A percentile compares a stretch with the other conserved stretches of the same genome.
phyloP scores from a whole-genome alignment of 1,140 invertebrate genomes.

The Arctopsyche grandis region DNA sequence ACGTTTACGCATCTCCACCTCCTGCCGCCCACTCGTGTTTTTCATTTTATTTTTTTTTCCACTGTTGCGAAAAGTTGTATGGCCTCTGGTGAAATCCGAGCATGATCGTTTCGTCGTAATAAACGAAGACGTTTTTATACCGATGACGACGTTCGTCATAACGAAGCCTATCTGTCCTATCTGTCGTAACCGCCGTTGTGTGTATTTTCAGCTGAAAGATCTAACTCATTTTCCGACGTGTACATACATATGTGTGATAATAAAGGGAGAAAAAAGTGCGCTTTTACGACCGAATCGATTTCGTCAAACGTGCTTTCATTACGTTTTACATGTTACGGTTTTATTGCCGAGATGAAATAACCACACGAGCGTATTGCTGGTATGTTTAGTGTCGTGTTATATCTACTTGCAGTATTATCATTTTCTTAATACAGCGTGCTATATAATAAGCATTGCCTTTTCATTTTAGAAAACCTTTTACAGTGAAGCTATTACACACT shows the following conservation, averaged over 20 bases:
- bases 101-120: not conserved
- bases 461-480: too few species aligned
- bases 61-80: not conserved
- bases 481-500: too few species aligned
- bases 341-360: not conserved
- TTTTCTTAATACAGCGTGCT: too few species aligned
- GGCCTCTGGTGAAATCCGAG: not conserved
- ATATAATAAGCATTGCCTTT: too few species aligned
- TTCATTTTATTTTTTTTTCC: not conserved
- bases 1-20: too few species aligned
- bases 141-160: not conserved
- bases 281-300: constrained; percentile 16
- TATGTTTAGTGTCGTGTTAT: too few species aligned
- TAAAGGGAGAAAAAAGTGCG: not conserved
- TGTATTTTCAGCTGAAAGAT: not conserved
- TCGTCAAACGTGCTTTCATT: not conserved
- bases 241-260: not conserved
- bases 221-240: not conserved
- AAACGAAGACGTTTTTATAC: constrained; percentile 9
- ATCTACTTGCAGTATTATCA: too few species aligned
- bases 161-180: constrained; percentile 10
- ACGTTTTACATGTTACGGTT: not conserved
- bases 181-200: not conserved
- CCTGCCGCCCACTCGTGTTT: not conserved
- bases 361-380: not conserved